Conservation (phyloP, 1,140 invertebrate genomes). For the Magallana angulata region DNA sequence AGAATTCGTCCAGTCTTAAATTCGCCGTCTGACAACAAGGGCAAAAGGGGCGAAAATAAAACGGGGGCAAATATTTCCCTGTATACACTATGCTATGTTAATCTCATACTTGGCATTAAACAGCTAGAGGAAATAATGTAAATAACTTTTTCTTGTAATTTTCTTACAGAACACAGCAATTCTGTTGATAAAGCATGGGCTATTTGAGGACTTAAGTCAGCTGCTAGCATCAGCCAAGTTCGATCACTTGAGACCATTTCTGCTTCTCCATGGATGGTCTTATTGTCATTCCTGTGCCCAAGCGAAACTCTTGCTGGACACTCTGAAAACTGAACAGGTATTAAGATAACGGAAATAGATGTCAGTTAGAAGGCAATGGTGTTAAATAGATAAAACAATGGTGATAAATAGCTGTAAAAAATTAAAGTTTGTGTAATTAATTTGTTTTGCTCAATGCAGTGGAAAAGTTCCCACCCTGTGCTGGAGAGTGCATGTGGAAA, state of each 20-base stretch:
- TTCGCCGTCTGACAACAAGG: too few relatives aligned
- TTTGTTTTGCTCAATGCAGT: slow-evolving; percentile 49
- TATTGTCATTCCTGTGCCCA: slow-evolving; percentile 60
- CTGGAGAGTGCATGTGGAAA: slow-evolving; percentile 71
- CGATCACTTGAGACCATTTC: slow-evolving; percentile 70
- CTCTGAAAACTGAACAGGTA: slow-evolving; percentile 71
- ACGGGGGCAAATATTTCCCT: too few relatives aligned
- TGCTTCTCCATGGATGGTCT: slow-evolving; percentile 75
- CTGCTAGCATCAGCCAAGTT: slow-evolving; percentile 73
- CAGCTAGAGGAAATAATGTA: too few relatives aligned
- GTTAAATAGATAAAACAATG: too few relatives aligned
- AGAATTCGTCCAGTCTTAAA: too few relatives aligned
- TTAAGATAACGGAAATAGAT: neutral
- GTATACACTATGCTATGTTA: too few relatives aligned
- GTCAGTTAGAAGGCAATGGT: too few relatives aligned
- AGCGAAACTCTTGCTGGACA: slow-evolving; percentile 71
- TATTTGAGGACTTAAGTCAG: slow-evolving; percentile 65
- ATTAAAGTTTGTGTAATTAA: too few relatives aligned
- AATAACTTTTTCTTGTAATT: neutral
- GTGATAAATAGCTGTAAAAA: too few relatives aligned
- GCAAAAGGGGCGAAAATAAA: too few relatives aligned
- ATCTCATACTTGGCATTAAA: neutral
- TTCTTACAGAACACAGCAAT: slow-evolving; percentile 57
- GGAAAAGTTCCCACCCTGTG: slow-evolving; percentile 60
- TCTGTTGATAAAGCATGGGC: slow-evolving; percentile 65